phyloP scores from a whole-genome alignment of 2,113 vertebrate genomes.

The Rostratula benghalensis region DNA sequence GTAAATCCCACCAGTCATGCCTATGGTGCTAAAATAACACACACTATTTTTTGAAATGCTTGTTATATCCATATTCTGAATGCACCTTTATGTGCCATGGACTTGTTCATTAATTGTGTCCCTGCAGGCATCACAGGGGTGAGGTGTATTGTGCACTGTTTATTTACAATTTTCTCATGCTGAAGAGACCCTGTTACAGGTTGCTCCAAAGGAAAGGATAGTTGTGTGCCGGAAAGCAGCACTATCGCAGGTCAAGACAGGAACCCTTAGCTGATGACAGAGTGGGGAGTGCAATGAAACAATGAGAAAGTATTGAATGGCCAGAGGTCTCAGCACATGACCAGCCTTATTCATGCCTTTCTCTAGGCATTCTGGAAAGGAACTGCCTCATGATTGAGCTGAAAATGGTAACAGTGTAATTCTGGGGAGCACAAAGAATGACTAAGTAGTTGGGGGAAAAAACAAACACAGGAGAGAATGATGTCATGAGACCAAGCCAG shows the following conservation, averaged over 20 bases:
- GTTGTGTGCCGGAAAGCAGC: slow-evolving; percentile 35
- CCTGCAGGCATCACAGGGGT: slow-evolving; percentile 44
- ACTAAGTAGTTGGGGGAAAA: background rate
- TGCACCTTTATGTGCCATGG: background rate
- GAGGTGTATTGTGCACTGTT: slow-evolving; percentile 36
- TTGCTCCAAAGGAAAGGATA: slow-evolving; percentile 60
- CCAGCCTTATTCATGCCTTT: slow-evolving; percentile 50
- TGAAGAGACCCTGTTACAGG: slow-evolving; percentile 35
- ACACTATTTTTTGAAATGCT: background rate
- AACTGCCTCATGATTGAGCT: background rate
- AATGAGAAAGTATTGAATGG: slow-evolving; percentile 5
- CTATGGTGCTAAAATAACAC: background rate
- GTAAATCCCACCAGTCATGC: background rate
- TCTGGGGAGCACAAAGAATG: background rate
- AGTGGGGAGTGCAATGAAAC: slow-evolving; percentile 13
- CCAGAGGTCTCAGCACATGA: slow-evolving; percentile 50
- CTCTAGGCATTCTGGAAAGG: slow-evolving; percentile 20
- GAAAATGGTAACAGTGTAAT: background rate
- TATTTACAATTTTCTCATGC: background rate
- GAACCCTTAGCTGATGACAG: slow-evolving; percentile 41
- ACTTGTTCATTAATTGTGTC: slow-evolving; percentile 28
- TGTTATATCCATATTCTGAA: background rate
- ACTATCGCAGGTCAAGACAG: slow-evolving; percentile 37
- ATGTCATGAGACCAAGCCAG: background rate
- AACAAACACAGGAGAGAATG: background rate